Conservation (phyloP, 2,797 vertebrate species). For the Orestias chungarensis region DNA sequence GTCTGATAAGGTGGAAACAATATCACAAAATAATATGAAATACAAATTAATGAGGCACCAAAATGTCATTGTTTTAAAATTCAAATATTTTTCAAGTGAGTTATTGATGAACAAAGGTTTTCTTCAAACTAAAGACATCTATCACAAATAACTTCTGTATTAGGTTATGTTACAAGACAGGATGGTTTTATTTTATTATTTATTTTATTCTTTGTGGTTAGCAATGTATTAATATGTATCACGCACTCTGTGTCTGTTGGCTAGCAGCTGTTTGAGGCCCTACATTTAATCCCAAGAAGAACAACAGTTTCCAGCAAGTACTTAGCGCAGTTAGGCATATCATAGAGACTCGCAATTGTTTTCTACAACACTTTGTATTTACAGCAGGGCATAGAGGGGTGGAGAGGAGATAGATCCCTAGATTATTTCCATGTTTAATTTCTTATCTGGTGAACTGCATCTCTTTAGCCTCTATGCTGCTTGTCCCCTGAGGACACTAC, state of each 20-base stretch:
- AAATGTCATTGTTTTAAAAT: not conserved
- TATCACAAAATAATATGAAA: not conserved
- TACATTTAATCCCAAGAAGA: constrained; percentile 51
- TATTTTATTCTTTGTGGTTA: constrained; percentile 52
- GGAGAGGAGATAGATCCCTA: constrained; percentile 62
- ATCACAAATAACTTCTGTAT: constrained; percentile 4
- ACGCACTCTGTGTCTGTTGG: constrained; percentile 47
- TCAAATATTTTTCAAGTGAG: not conserved
- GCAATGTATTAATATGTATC: constrained; percentile 71
- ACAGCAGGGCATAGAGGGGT: constrained; percentile 48
- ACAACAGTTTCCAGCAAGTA: constrained; percentile 64
- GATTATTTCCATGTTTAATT: constrained; percentile 79
- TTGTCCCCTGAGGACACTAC: constrained; percentile 37
- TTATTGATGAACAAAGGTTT: not conserved
- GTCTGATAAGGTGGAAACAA: not conserved
- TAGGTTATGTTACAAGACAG: constrained; percentile 14
- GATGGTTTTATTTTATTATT: constrained; percentile 26
- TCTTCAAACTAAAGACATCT: not conserved
- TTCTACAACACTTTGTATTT: constrained; percentile 68
- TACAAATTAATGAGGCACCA: not conserved
- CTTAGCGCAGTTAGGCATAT: constrained; percentile 62
- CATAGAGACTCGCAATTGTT: constrained; percentile 75
- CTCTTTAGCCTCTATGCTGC: constrained; percentile 42
- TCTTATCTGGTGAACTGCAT: constrained; percentile 64
- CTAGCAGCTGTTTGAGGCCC: constrained; percentile 58